Evolutionary conservation across 2,113 vertebrate species (phyloP).

Genomic region (Eubucco bourcierii): DNA sequence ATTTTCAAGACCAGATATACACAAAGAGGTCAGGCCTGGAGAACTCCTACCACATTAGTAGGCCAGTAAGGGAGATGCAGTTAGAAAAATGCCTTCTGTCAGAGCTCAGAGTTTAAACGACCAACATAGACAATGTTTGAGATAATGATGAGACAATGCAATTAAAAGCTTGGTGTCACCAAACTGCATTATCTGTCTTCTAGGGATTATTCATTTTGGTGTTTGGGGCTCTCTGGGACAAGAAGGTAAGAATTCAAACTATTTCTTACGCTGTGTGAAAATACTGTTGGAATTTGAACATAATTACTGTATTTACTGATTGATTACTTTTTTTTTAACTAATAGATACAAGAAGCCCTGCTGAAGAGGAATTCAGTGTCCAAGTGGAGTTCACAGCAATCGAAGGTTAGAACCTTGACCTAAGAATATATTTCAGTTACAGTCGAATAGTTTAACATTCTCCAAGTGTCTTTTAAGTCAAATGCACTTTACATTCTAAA

Average conservation of each 20-base stretch:
- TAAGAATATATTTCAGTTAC: not conserved
- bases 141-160: not conserved
- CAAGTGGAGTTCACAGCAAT: conserved; percentile 77
- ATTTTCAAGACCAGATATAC: not conserved
- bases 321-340: not conserved
- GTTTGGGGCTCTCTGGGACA: conserved; percentile 80
- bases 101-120: not conserved
- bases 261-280: not conserved
- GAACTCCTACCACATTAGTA: not conserved
- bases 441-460: not conserved
- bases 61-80: not conserved
- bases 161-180: not conserved
- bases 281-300: not conserved
- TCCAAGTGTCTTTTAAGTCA: not conserved
- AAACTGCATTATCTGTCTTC: conserved; percentile 23
- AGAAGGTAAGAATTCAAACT: conserved; percentile 73
- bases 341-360: conserved; percentile 78
- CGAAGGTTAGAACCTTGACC: conserved; percentile 71
- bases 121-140: not conserved
- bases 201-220: conserved; percentile 82
- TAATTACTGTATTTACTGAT: not conserved
- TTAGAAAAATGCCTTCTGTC: not conserved
- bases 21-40: not conserved
- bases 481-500: not conserved
- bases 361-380: conserved; percentile 73